Base-by-base conservation (phyloP, 2,113 vertebrate genomes). In the Craseonycteris thonglongyai region DNA sequence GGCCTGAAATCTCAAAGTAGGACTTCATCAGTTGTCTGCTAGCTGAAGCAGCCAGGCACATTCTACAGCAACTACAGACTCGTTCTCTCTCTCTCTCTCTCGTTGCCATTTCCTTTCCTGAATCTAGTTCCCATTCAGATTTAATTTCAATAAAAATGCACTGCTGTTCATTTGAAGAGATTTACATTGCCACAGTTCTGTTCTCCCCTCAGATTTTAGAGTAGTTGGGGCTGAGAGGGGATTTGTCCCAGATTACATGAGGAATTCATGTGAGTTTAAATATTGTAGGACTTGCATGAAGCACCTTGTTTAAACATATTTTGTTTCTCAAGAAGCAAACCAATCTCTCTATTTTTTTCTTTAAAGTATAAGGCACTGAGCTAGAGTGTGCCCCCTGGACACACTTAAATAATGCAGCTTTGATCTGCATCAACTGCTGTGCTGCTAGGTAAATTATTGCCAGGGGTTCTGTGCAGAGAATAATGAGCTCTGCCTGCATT, bases 391-490 rank as follows among this genome's bases (percentile, higher is more conserved):
- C 96, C 97, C 97, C 83, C 97, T 97, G 96, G 96, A 97, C 94
- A 97, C 65, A 71, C 96, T 96, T 98, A 96, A 98, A 98, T 97
- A 97, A 98, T 96, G 96, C 96, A 93, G 97, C 97, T 98, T 98
- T 98, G 98, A 98, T 98, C 98, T 98, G 89, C 28, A n/a, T 72
- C 80, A 95, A 94, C 79, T 71, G 63, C 76, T 68, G 84, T 4
- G 16, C 68, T 84, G 74, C 84, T 58, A 84, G 96, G 96, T 96
- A 88, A 96, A 93, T 96, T 78, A 97, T 93, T 91, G 90, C 91
- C 95, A 96, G 83, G 78, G 79, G 79, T 96, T 94, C 87, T 94
- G 4, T 74, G 81, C 19, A 6, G 54, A 58, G 75, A 91, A 40
- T 89, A 93, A 95, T 51, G 71, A 86, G 91, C 79, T 92, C 89